Evolutionary conservation across 2,797 vertebrate species (phyloP), one percentile per base, ranked within the genome.

Genomic region (Xenentodon cancila): DNA sequence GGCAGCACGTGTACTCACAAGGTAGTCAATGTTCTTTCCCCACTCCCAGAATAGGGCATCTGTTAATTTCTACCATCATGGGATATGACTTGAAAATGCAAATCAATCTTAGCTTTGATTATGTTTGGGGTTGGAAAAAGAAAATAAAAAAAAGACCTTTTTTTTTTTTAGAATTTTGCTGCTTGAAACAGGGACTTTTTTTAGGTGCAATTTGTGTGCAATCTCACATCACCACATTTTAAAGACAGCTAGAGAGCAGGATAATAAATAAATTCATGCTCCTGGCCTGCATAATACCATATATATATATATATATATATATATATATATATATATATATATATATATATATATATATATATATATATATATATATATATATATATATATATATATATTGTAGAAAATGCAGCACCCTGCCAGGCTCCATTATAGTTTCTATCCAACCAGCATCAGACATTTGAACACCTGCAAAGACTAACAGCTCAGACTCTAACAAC

Each of bases 1-100:
- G 11, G 32, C 40, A 54, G 32, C 27, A 0, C 19, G 22, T 40
- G 30, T 15, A 53, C 51, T 49, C 42, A 53, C 37, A 15, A 56
- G 63, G 47, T 18, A 64, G 63, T 50, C 58, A 77, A 67, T 80
- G 71, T 78, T 80, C 68, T 77, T 0, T 61, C 21, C 55, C 66
- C 59, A 55, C 56, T 68, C 61, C 46, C 1, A 53, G 62, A 69
- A 60, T 45, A 68, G 51, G 16, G 30, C 4, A 50, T 44, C 25
- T 61, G 37, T 52, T 69, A 78, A 78, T 59, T 63, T 13, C 50
- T 42, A 16, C 45, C 59, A 59, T 67, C 22, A 46, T 63, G 18
- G 18, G 42, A 56, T 51, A n/a, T 64, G 51, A 67, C 16, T 53
- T 59, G 13, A 75, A 73, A 66, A 62, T 65, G 15, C 67, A 65